Base-by-base conservation (phyloP, 2,888 invertebrate genomes). In the Andrena trimmerana region DNA sequence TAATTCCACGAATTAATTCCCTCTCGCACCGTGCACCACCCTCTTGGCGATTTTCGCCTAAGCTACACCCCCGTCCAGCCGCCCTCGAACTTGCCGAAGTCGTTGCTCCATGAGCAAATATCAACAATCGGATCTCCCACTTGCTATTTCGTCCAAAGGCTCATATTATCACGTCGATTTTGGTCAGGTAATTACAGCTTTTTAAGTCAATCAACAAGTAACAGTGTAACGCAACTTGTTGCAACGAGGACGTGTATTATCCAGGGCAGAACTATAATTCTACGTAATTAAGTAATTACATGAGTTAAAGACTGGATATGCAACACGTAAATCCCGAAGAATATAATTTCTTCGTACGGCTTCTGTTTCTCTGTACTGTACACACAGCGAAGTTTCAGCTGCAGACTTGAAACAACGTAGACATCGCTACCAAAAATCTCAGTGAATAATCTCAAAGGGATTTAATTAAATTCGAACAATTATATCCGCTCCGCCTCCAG, bases 1-100 rank as follows among this genome's bases (percentile, higher is more conserved):
- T 89, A 89, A 89, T 88, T 86, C 81, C 82, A 63, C 78, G 87
- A 89, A 88, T 88, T 87, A 88, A 88, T 88, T 88, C 80, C 79
- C 79, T 80, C 80, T 78, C 54, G 69, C 62, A 65, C 65, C 65
- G 57, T 69, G 63, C 73, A 57, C 81, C 76, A 62, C 65, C 78
- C 81, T 74, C 78, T 72, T 70, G 36, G 50, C 73, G 62, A 72
- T 69, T 63, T 78, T 68, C 77, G 65, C 54, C 73, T 60, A 27
- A 71, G 66, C 62, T 79, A 69, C 36, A n/a, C n/a, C 27, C 33
- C 60, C 3, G 24, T 24, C 5, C 2, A 16, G 2, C n/a, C 10
- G 2, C 7, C 6, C n/a, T 24, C 62, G 36, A 66, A 52, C 54
- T 60, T 57, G 63, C 75, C 16, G 48, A 77, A 65, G 20, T 65